These are phyloP conservation scores for Catalaphyllia jardinei DNA, from an alignment of 64 coral and sea anemone species.

Conservation along the genomic window DNA sequence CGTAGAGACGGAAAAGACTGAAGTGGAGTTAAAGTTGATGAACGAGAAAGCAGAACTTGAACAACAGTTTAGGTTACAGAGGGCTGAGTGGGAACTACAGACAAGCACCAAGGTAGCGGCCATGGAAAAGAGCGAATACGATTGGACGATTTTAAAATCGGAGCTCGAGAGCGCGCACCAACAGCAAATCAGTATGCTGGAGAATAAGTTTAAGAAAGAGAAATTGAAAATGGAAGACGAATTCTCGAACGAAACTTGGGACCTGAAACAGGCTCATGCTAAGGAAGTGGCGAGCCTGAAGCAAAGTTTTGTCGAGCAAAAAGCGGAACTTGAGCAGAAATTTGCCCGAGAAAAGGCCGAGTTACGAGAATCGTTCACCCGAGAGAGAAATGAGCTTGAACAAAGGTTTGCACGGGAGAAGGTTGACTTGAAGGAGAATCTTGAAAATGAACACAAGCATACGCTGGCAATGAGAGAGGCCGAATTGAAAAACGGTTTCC, in stretches of 20 bases:
- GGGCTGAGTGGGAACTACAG: constrained; percentile 82
- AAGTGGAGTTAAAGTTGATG: constrained; percentile 73
- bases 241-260: constrained; percentile 76
- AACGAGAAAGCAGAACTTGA: constrained; percentile 95
- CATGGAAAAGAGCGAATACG: constrained; percentile 76
- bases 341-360: constrained; percentile 70
- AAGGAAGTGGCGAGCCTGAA: constrained; percentile 85
- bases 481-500: constrained; percentile 78
- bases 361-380: constrained; percentile 71
- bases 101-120: constrained; percentile 55
- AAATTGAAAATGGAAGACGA: constrained; percentile 67
- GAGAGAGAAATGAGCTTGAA: constrained; percentile 83
- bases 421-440: constrained; percentile 69
- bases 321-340: constrained; percentile 78
- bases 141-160: constrained; percentile 70
- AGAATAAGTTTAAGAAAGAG: constrained; percentile 72
- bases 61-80: constrained; percentile 87
- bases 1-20: constrained; percentile 76
- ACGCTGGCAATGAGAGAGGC: constrained; percentile 70
- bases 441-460: constrained; percentile 80
- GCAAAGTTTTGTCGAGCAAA: constrained; percentile 81
- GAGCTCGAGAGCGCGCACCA: constrained; percentile 79
- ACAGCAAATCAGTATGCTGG: constrained; percentile 58
- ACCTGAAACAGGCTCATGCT: constrained; percentile 79
- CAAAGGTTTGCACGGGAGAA: constrained; percentile 82